Conservation (phyloP, 64 coral and sea anemone species). For the Montipora cactus region DNA sequence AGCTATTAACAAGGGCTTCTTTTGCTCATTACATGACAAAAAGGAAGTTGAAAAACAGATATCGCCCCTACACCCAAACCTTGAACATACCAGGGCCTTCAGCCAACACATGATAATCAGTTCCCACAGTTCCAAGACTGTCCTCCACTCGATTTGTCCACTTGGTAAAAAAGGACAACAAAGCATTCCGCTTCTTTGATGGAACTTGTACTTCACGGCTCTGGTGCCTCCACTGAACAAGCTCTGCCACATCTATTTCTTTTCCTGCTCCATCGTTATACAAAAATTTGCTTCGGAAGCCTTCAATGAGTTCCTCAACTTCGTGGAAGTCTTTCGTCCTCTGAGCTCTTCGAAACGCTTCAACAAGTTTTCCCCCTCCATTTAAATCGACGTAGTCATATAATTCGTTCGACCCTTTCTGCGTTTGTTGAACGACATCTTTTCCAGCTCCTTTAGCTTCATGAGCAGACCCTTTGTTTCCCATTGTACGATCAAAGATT, state of each 20-base stretch:
- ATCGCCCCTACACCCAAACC: too few relatives aligned
- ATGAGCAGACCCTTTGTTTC: slow-evolving; percentile 62
- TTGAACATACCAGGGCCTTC: slow-evolving; percentile 8
- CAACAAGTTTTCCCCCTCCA: slow-evolving; percentile 70
- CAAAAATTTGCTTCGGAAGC: slow-evolving; percentile 64
- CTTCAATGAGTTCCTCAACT: slow-evolving; percentile 69
- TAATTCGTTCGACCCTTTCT: slow-evolving; percentile 64
- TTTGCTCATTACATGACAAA: too few relatives aligned
- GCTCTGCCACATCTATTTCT: slow-evolving; percentile 58
- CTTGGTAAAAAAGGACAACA: not conserved
- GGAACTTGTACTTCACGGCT: slow-evolving; percentile 46
- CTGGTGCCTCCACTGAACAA: slow-evolving; percentile 60
- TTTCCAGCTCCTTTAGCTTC: slow-evolving; percentile 80
- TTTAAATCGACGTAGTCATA: slow-evolving; percentile 78
- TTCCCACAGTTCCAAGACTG: not conserved
- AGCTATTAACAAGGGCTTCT: too few relatives aligned
- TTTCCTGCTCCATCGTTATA: slow-evolving; percentile 82
- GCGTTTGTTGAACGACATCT: slow-evolving; percentile 91
- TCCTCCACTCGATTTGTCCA: slow-evolving; percentile 11
- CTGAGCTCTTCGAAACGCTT: slow-evolving; percentile 72
- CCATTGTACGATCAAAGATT: slow-evolving; percentile 36
- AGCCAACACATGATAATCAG: not conserved
- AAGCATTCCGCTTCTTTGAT: not conserved
- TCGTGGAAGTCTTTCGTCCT: slow-evolving; percentile 70
- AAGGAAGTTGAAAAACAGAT: too few relatives aligned